Evolutionary conservation across 2,888 invertebrate genomes (phyloP), one percentile per base, ranked within the genome.

Genomic region (Anagyrus pseudococci): DNA sequence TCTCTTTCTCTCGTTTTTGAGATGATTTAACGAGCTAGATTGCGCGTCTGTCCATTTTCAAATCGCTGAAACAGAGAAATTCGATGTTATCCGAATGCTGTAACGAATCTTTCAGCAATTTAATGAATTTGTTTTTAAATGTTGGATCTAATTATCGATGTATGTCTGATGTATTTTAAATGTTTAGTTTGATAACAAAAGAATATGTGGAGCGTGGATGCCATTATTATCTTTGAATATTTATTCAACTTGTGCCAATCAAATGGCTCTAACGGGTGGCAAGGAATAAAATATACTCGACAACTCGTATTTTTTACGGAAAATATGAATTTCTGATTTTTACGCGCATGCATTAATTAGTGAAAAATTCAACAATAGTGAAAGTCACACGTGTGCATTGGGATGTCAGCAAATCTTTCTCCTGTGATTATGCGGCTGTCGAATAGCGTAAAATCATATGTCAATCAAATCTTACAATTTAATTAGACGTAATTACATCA

Each of bases 11-110:
- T n/a, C 33, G 10, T 26, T 49, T 20, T 22, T 43, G 44, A 44
- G 52, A 58, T 54, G 58, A 58, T 58, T 58, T 55, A 58, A 54
- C 62, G 58, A 22, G 20, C 22, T 15, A 46, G 54, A 54, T 43
- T n/a, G 33, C n/a, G 44, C 41, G 44, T 53, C 54, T 63, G 43
- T 41, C 29, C 54, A 46, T 37, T n/a, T n/a, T n/a, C n/a, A n/a
- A n/a, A n/a, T n/a, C n/a, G n/a, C n/a, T n/a, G n/a, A n/a, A n/a
- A 23, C 50, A 4, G 13, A 17, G 20, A n/a, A 54, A 57, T 62
- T 7, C 29, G 8, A n/a, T 58, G 52, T 54, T 54, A 23, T 3
- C 2, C 40, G 8, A 17, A 19, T 19, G 19, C n/a, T 25, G 41
- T 19, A 40, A 25, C 54, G 25, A 26, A 41, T 57, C 19, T 57